Percentiles rank a stretch among this genome's conserved stretches.
Conservation (phyloP, 1,140 invertebrate genomes). For the Luehdorfia chinensis region DNA sequence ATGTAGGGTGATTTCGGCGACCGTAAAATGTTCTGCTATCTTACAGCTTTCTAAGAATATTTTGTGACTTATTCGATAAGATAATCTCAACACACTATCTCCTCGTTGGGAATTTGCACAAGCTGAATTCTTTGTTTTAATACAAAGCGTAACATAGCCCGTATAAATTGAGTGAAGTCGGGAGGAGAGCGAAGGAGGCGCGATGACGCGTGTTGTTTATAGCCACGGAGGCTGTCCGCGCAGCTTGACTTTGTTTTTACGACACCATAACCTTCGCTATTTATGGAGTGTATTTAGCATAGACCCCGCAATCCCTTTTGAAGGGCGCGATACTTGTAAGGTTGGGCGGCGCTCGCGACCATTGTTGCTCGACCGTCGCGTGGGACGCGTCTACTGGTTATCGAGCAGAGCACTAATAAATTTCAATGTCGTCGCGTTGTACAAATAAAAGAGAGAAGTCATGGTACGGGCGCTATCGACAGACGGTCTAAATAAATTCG, state of each 20-base stretch:
- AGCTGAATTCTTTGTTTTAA: not conserved
- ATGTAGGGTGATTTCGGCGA: no score
- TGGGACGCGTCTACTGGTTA: conserved; percentile 69
- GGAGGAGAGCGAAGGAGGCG: conserved; percentile 26
- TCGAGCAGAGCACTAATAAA: conserved; percentile 71
- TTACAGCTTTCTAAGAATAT: conserved; percentile 11
- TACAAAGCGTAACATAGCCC: not conserved
- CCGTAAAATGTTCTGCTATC: conserved; percentile 5
- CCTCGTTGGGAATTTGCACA: not conserved
- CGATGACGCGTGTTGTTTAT: conserved; percentile 55
- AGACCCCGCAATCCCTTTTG: conserved; percentile 50
- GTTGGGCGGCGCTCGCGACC: conserved; percentile 35
- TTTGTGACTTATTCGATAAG: conserved; percentile 14
- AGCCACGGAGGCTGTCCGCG: conserved; percentile 44
- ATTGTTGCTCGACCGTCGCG: conserved; percentile 46
- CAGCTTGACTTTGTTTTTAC: conserved; percentile 73
- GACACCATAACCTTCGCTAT: conserved; percentile 62
- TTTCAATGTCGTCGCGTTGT: conserved; percentile 65
- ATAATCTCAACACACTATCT: conserved; percentile 9
- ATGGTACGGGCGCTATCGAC: conserved; percentile 60
- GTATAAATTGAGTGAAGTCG: conserved; percentile 24
- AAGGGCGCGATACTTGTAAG: conserved; percentile 50
- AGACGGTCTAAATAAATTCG: conserved; percentile 71
- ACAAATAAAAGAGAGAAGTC: conserved; percentile 61
- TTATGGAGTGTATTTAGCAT: conserved; percentile 68